Conservation (phyloP, 2,113 vertebrate genomes). For the Hippocampus guttulatus region DNA sequence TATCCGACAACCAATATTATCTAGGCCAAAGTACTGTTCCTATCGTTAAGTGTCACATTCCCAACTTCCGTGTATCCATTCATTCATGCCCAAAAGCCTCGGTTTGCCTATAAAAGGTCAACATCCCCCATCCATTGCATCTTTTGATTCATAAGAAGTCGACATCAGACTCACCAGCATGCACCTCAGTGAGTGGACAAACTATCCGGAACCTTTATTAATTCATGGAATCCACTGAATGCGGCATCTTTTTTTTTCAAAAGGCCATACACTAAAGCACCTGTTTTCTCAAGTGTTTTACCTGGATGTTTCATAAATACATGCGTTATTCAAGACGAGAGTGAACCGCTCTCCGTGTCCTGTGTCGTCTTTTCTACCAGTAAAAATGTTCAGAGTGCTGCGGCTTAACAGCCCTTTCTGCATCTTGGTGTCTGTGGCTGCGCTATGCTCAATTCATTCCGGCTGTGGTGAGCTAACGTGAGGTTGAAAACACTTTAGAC, state of each 20-base stretch:
- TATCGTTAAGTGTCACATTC: constrained; percentile 52
- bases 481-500: constrained; percentile 30
- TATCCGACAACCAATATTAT: constrained; percentile 54
- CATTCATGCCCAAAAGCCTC: constrained; percentile 45
- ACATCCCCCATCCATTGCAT: constrained; percentile 25
- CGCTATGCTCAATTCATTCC: neutral
- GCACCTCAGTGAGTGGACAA: constrained; percentile 45
- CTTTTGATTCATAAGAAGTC: constrained; percentile 40
- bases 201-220: constrained; percentile 59
- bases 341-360: constrained; percentile 19
- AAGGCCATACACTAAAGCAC: constrained; percentile 23
- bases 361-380: constrained; percentile 34
- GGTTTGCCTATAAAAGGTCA: constrained; percentile 27
- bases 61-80: constrained; percentile 45
- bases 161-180: constrained; percentile 37
- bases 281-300: constrained; percentile 41
- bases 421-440: constrained; percentile 1
- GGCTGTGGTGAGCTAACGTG: constrained; percentile 24
- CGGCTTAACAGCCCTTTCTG: neutral
- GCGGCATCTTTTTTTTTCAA: constrained; percentile 36
- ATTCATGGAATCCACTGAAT: constrained; percentile 63
- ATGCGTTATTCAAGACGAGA: constrained; percentile 21
- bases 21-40: constrained; percentile 58
- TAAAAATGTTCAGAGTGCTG: constrained; percentile 24
- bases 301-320: constrained; percentile 50